Base-by-base conservation (phyloP, 2,888 invertebrate genomes). In the Formica aserva region DNA sequence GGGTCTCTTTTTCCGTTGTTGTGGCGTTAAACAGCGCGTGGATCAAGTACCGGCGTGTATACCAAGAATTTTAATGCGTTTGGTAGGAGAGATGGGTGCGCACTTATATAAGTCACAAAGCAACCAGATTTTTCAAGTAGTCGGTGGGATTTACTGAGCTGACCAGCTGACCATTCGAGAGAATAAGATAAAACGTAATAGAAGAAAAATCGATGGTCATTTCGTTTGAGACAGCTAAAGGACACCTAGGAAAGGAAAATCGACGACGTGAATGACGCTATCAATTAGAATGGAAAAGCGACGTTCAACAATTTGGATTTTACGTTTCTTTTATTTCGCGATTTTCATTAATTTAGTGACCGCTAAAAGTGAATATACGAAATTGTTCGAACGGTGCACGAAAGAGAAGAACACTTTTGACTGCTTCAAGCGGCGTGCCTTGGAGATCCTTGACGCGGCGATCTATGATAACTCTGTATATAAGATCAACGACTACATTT, bases 11-110 rank as follows among this genome's bases (percentile, higher is more conserved):
- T 90, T 87, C 77, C 87, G 75, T 84, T 86, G 87, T 87, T 87
- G 88, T 92, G 92, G 93, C 93, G 94, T 92, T 94, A 94, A 94
- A 94, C 94, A 94, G 94, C 94, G 94, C 94, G 94, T 94, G 92
- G 91, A 93, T 92, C 91, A 88, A 85, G 85, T 85, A 86, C 75
- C 63, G 83, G 83, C 69, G 71, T 38, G 85, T 81, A 65, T 57
- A 65, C 74, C 45, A 86, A 86, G 84, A 83, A 85, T 82, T 60
- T 69, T 83, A 60, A 80, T 62, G 76, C 78, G 32, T 74, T n/a
- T 86, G 87, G 90, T 85, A 90, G 90, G 90, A 89, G 90, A 75
- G 57, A 29, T 86, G 69, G 32, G 32, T 62, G 83, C 80, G 84
- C 85, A 66, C 86, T 89, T 93, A 93, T 92, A 92, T 92, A 93